Evolutionary conservation across 1,140 invertebrate genomes (phyloP), one percentile per base, ranked within the genome.

Genomic region (Bombus picipes): DNA sequence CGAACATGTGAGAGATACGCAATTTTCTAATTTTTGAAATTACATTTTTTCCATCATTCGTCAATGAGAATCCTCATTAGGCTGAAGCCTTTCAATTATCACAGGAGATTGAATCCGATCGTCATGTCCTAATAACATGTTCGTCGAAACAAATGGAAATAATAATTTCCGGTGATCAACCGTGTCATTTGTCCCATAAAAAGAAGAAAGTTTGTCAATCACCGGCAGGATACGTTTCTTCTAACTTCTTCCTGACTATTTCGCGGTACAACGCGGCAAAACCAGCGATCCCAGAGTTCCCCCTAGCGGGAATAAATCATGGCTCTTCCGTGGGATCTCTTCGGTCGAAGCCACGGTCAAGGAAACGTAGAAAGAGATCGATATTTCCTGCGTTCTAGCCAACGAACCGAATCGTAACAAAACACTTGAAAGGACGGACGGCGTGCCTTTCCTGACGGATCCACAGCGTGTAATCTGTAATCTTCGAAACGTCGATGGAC

Each of bases 191-290:
- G 28, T 53, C n/a, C 13, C 12, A 53, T 59, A 39, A 76, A 59
- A 39, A 59, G 34, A 59, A 22, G 34, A 76, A 39, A 76, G 53
- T 76, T 76, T 39, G 34, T 76, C 74, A 59, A 39, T 76, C 34
- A 59, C 34, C 12, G 34, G 22, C 34, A 76, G 74, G 53, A 76
- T 76, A 76, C 53, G 34, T 59, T 76, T 75, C 73, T 57, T 75
- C 0, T 37, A 10, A 57, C 2, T 75, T 75, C 10, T 75, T 75
- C 25, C 3, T 3, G 2, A 9, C 47, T 13, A 57, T 57, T 75
- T 75, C 73, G 25, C 32, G 73, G 57, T n/a, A 41, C n/a, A 41
- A 41, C 22, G 8, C 39, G 6, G 47, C 32, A 75, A 75, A 75
- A 75, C 34, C 25, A 75, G 37, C 10, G 37, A 71, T 28, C 1